A percentile compares a stretch with the other conserved stretches of the same genome.
Conservation (phyloP, 1,140 invertebrate species). For the Solenopsis invicta region DNA sequence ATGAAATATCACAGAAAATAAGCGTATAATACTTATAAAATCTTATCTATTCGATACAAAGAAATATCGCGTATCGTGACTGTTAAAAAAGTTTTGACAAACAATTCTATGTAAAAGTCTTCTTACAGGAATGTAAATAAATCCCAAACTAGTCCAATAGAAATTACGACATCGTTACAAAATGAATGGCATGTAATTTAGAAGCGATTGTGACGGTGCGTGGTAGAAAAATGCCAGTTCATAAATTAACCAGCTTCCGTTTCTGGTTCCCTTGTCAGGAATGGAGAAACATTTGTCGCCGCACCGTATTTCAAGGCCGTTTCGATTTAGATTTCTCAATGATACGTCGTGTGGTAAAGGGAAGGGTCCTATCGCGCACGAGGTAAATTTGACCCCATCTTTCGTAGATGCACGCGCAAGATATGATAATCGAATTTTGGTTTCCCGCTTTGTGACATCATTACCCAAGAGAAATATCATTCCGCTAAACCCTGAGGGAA, state of each 20-base stretch:
- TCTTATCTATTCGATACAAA: neutral
- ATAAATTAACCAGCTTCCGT: constrained; percentile 64
- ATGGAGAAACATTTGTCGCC: constrained; percentile 67
- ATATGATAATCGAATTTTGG: constrained; percentile 74
- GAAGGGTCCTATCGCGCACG: neutral
- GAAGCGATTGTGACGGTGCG: neutral
- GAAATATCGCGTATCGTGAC: neutral
- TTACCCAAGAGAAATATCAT: constrained; percentile 41
- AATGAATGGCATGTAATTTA: constrained; percentile 52
- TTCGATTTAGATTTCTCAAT: constrained; percentile 73
- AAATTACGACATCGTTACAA: constrained; percentile 29
- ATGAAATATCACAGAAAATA: neutral
- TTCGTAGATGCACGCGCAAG: constrained; percentile 62
- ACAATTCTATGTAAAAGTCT: neutral
- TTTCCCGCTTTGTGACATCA: constrained; percentile 57
- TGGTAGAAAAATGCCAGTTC: constrained; percentile 51
- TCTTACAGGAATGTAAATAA: constrained; percentile 1
- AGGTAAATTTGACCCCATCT: constrained; percentile 55
- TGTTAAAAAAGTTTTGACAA: neutral
- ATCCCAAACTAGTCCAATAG: neutral
- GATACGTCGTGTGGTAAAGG: constrained; percentile 59
- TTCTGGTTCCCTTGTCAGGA: constrained; percentile 52
- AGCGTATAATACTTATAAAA: neutral
- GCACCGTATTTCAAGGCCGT: constrained; percentile 49
- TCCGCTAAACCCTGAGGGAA: neutral